These are phyloP conservation scores for Emydocephalus ijimae DNA, from an alignment of 2,113 vertebrate genomes.

Conservation along the genomic window DNA sequence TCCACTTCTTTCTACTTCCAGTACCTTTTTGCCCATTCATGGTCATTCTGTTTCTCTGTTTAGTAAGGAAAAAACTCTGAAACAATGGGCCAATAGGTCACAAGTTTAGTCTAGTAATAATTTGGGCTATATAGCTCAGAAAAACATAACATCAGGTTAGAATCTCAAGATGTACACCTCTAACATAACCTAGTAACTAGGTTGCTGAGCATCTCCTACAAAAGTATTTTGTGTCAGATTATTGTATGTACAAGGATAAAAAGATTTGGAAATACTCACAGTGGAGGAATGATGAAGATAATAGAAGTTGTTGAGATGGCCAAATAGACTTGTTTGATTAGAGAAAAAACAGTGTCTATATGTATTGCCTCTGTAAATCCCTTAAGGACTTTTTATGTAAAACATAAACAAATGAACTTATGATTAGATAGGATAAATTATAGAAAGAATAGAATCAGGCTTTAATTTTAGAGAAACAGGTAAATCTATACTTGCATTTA, in stretches of 20 bases:
- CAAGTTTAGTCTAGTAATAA: neutral
- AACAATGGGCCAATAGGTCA: neutral
- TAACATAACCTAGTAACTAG: neutral
- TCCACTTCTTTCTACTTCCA: neutral
- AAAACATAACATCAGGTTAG: neutral
- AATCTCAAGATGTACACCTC: neutral
- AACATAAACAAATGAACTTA: neutral
- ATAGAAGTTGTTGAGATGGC: neutral
- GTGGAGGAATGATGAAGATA: neutral
- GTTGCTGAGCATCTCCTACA: neutral
- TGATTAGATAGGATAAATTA: neutral
- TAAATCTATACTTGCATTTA: neutral
- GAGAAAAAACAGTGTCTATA: neutral
- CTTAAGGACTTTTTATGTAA: neutral
- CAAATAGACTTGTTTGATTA: neutral
- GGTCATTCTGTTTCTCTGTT: neutral
- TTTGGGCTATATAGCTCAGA: neutral
- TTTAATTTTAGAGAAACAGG: neutral
- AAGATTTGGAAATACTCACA: neutral
- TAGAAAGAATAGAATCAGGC: neutral
- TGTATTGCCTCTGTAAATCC: neutral
- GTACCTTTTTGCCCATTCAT: neutral
- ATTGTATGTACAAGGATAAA: neutral
- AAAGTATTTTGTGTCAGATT: neutral
- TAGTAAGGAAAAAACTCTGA: neutral